Base-by-base conservation (phyloP, 2,888 invertebrate species). In the Sphinx pinastri region DNA sequence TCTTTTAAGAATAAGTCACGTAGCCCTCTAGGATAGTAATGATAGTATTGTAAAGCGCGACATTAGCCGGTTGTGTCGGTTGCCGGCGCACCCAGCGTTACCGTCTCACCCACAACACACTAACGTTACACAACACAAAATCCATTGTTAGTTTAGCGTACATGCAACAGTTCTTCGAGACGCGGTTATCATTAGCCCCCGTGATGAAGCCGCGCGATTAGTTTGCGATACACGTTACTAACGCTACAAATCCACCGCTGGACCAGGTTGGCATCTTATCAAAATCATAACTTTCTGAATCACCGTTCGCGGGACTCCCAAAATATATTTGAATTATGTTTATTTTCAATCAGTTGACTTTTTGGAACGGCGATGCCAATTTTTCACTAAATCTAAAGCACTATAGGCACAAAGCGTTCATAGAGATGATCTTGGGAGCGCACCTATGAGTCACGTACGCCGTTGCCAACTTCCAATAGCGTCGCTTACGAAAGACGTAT, bases 371-470 rank as follows among this genome's bases (percentile, higher is more conserved):
- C 72, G 74, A 70, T 78, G 78, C 79, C 76, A 83, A 78, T 75
- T 80, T 82, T 78, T 78, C 73, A 75, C 73, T 72, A 71, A 75
- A 73, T 76, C 72, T 72, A 73, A 79, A 78, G 76, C 75, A 74
- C 71, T 69, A 71, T 58, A 51, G 47, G 25, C 70, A 63, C 63
- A 49, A 58, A 55, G 72, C 79, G 76, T 79, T 80, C 77, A 78
- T 79, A 77, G 80, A 82, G 82, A 88, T 87, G 84, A 88, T 89
- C 83, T 87, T 83, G 84, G 84, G 86, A 89, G 85, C 84, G 80
- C 84, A 87, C 86, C 82, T 83, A 83, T 92, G 91, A 93, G 81
- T 93, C 93, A 93, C 83, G 77, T 79, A 83, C 79, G 79, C 81
- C 74, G 81, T 80, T 92, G 92, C 93, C 91, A 92, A 92, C 84